These are phyloP conservation scores for Phenganax stokvisi DNA, from an alignment of 92 coral and sea anemone species.

Conservation along the genomic window DNA sequence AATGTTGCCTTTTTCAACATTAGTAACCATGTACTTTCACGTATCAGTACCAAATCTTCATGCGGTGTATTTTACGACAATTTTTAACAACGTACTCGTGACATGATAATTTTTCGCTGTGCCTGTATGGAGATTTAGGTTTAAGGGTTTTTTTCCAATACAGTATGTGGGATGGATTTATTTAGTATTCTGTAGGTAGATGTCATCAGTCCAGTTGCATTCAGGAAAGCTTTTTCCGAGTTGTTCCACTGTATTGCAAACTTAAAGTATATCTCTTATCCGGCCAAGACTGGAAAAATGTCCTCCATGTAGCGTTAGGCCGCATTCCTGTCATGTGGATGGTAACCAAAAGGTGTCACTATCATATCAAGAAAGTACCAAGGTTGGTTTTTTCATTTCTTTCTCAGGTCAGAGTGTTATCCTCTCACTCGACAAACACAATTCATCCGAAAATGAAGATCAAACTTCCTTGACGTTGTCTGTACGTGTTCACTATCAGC, in stretches of 20 bases:
- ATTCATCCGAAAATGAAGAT: no score
- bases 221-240: not conserved
- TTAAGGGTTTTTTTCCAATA: no score
- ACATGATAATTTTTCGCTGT: not conserved
- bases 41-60: no score
- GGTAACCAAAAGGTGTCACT: conserved; percentile 10
- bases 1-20: not conserved
- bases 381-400: not conserved
- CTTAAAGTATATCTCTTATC: not conserved
- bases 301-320: conserved; percentile 14
- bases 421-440: no score
- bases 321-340: conserved; percentile 19
- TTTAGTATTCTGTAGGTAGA: not conserved
- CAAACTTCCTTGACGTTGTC: no score
- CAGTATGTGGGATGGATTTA: no score
- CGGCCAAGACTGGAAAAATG: not conserved
- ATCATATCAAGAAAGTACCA: conserved; percentile 14
- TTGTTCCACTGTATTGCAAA: not conserved
- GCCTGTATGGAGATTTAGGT: not conserved
- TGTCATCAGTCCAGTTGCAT: not conserved
- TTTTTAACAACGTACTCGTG: not conserved
- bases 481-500: no score
- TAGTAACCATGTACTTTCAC: no score
- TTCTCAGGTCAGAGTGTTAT: no score
- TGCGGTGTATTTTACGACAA: no score